phyloP scores from a whole-genome alignment of 2,113 vertebrate species.

The Todiramphus saurophagus region DNA sequence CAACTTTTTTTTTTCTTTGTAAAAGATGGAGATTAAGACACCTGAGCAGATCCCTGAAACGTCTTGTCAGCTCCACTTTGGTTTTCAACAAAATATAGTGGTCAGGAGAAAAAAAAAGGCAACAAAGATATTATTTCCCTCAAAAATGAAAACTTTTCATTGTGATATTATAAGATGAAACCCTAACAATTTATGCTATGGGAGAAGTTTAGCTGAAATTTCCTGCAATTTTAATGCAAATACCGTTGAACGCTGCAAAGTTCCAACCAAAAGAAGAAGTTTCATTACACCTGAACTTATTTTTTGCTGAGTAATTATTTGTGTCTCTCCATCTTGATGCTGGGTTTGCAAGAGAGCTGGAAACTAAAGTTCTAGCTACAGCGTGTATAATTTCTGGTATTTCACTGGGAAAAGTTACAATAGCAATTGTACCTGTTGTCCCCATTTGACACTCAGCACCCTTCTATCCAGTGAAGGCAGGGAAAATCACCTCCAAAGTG shows the following conservation, averaged over 20 bases:
- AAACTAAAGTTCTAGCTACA: not conserved
- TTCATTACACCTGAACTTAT: not conserved
- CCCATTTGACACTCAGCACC: too few relatives aligned
- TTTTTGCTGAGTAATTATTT: not conserved
- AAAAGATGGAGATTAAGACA: not conserved
- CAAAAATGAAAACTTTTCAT: not conserved
- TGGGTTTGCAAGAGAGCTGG: not conserved
- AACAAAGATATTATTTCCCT: not conserved
- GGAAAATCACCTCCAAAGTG: not conserved
- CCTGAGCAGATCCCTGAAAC: not conserved
- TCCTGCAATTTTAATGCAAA: not conserved
- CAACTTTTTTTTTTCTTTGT: not conserved
- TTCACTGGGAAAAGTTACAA: not conserved
- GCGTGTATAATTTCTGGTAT: fast-evolving
- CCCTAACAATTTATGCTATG: not conserved
- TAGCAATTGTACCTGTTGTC: not conserved
- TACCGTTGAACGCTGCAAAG: not conserved
- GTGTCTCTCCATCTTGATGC: not conserved
- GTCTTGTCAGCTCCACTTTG: not conserved
- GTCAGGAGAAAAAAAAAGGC: not conserved
- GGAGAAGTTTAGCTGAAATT: not conserved
- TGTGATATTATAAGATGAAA: not conserved
- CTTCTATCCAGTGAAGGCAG: not conserved
- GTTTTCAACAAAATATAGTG: not conserved
- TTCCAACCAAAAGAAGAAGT: not conserved